phyloP scores from a whole-genome alignment of 2,113 vertebrate genomes.

The Carollia perspicillata region DNA sequence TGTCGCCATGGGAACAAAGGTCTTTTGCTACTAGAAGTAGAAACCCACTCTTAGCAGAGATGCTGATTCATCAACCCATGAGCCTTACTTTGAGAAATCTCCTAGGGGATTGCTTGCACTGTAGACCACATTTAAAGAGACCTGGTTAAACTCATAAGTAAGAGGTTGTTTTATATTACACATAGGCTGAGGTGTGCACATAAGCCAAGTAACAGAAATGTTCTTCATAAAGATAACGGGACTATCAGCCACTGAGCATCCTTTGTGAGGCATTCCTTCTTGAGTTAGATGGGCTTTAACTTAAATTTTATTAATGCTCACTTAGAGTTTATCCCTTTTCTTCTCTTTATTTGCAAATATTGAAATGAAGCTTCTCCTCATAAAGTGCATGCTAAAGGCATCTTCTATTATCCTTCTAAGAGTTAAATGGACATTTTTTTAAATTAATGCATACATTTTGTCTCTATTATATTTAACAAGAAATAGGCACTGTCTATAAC shows the following conservation, averaged over 20 bases:
- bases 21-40: neutral
- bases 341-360: neutral
- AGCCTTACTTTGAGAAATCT: neutral
- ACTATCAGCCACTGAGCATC: neutral
- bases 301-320: neutral
- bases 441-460: neutral
- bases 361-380: neutral
- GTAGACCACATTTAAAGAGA: neutral
- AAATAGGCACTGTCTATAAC: neutral
- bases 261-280: neutral
- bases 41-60: neutral
- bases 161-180: neutral
- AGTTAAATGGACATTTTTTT: neutral
- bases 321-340: neutral
- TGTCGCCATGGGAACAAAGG: neutral
- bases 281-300: neutral
- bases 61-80: constrained; percentile 32
- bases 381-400: neutral
- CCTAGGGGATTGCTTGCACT: neutral
- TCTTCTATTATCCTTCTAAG: neutral
- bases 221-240: neutral
- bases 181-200: neutral
- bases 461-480: neutral
- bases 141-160: neutral
- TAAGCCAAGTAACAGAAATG: neutral